These are phyloP conservation scores for Zophobas morio DNA, from an alignment of 1,140 invertebrate species.

Conservation along the genomic window DNA sequence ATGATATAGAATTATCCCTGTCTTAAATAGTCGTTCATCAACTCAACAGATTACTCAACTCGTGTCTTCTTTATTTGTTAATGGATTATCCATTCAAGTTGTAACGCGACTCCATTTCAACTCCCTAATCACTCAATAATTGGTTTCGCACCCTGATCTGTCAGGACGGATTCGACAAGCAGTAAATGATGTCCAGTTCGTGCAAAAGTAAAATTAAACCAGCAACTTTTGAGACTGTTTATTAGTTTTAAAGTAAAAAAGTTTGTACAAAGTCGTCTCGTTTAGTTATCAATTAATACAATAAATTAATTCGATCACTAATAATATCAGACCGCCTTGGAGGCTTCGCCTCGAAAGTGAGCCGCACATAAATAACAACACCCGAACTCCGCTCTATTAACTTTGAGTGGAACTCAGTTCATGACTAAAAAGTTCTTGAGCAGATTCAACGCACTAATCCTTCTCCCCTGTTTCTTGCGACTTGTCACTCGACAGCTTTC, in stretches of 20 bases:
- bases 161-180: conserved; percentile 29
- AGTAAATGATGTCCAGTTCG: conserved; percentile 38
- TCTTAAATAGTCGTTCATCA: conserved; percentile 30
- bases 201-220: conserved; percentile 8
- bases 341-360: conserved; percentile 29
- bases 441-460: conserved; percentile 33
- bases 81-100: conserved; percentile 41
- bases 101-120: conserved; percentile 42
- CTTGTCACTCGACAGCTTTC: conserved; percentile 43
- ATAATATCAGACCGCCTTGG: conserved; percentile 33
- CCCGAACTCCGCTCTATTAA: conserved; percentile 16
- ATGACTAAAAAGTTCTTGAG: conserved; percentile 25
- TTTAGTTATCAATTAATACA: conserved; percentile 15
- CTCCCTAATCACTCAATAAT: conserved; percentile 42
- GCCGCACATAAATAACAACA: conserved; percentile 30
- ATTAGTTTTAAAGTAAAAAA: conserved; percentile 35
- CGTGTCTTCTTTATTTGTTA: conserved; percentile 36
- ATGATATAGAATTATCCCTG: conserved; percentile 8
- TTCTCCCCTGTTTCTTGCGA: conserved; percentile 8
- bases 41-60: conserved; percentile 29
- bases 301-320: conserved; percentile 41
- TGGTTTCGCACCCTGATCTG: conserved; percentile 35
- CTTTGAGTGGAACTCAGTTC: conserved; percentile 32
- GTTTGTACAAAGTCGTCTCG: conserved; percentile 31
- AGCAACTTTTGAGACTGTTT: conserved; percentile 26